Evolutionary conservation across 2,113 vertebrate species (phyloP), one percentile per base, ranked within the genome.

Genomic region (Phyllopteryx taeniolatus): DNA sequence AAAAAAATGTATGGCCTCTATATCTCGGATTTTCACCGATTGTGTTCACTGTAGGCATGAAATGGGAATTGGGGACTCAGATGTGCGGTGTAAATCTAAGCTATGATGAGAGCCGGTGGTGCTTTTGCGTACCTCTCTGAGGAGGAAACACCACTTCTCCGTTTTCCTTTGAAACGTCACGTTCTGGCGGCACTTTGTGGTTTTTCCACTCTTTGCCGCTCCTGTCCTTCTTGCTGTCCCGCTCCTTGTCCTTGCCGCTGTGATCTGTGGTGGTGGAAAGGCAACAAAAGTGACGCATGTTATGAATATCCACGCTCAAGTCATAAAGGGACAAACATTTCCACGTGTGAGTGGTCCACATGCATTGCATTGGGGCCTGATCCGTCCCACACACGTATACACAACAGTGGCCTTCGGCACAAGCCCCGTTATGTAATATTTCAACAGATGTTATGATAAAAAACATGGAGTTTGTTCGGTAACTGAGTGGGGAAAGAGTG

Each of bases 161-260:
- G 64, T 98, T 98, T 85, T 97, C 95, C 88, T 95, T 95, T 73
- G 94, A 90, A 71, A 94, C 91, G 86, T 96, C 95, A 88, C 91
- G 94, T 74, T 94, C 94, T 85, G 93, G 86, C 89, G 94, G 94
- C 79, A 94, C 80, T 64, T 93, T 95, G 87, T 96, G 94, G 89
- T 94, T 95, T 43, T 95, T 95, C 86, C 93, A 95, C 70, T 95
- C 94, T 82, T 95, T 94, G 81, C 95, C 96, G 77, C 92, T 92
- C 79, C 91, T 94, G 8, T 96, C 93, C 85, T 90, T 94, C 75
- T 94, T 94, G 31, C 27, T 35, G 14, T 61, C 59, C 33, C 59
- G 59, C 91, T 94, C 95, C 72, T 94, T 91, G 53, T 90, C 88
- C 89, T 95, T 95, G 35, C 95, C 94, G 91, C 94, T 96, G 90